These are phyloP conservation scores for Myotis findleyi DNA, from an alignment of 2,797 vertebrate genomes.

Conservation along the genomic window DNA sequence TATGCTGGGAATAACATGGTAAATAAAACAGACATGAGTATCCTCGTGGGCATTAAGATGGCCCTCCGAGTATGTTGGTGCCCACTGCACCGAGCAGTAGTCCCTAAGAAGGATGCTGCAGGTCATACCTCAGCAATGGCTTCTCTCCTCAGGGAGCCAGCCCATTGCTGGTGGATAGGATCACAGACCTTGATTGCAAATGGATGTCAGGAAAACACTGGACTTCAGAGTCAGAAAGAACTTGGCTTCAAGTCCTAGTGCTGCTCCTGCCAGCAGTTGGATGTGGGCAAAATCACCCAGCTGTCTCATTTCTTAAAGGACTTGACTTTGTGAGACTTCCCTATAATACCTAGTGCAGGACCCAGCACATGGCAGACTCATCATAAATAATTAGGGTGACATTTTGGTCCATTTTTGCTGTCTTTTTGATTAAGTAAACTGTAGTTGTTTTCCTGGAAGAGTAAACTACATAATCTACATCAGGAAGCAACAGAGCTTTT, in stretches of 20 bases:
- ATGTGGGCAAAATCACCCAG: not conserved
- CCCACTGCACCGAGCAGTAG: too few relatives aligned
- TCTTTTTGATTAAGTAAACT: not conserved
- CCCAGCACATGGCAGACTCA: not conserved
- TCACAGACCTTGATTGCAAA: not conserved
- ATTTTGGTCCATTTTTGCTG: conserved; percentile 12
- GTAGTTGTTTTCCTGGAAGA: not conserved
- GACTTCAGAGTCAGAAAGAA: not conserved
- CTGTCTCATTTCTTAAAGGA: not conserved
- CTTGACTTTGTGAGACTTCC: not conserved
- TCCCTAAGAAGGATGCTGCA: not conserved
- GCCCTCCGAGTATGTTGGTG: not conserved
- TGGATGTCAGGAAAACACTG: not conserved
- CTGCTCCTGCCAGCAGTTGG: not conserved
- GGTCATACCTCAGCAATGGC: not conserved
- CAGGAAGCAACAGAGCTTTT: not conserved
- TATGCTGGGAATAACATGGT: not conserved
- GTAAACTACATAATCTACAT: not conserved
- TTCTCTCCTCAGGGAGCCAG: not conserved
- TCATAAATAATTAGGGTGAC: not conserved
- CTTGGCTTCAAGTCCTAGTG: not conserved
- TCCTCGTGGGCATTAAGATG: not conserved
- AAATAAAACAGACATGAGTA: not conserved
- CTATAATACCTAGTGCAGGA: not conserved
- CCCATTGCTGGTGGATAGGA: not conserved